phyloP scores from a whole-genome alignment of 2,113 vertebrate genomes.

The Lynx canadensis region DNA sequence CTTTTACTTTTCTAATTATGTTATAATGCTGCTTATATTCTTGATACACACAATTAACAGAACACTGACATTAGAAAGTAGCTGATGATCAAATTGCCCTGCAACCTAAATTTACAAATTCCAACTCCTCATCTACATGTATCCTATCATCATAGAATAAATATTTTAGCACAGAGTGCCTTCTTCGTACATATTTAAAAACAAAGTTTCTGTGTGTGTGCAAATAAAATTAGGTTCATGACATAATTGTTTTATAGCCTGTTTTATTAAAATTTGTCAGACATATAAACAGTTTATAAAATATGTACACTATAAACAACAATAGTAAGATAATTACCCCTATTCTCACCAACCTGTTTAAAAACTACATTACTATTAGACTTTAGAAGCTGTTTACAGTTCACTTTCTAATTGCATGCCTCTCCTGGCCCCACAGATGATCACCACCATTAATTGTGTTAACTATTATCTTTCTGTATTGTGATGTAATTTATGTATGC shows the following conservation, averaged over 20 bases:
- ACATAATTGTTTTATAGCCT: neutral
- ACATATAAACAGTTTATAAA: neutral
- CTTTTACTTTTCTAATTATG: neutral
- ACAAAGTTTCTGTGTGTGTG: neutral
- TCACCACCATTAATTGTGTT: neutral
- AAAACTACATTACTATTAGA: neutral
- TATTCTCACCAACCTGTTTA: neutral
- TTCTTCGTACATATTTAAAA: neutral
- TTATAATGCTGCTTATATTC: neutral
- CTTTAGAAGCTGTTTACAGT: neutral
- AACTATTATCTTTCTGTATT: neutral
- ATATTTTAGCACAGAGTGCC: neutral
- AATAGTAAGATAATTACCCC: neutral
- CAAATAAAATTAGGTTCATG: neutral
- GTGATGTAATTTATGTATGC: neutral
- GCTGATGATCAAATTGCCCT: neutral
- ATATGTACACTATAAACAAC: neutral
- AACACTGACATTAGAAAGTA: neutral
- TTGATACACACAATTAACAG: neutral
- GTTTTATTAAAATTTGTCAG: neutral
- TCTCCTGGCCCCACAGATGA: neutral
- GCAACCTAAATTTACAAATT: neutral
- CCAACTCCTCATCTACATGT: neutral
- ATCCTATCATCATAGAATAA: neutral
- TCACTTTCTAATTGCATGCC: neutral